These are phyloP conservation scores for Formicarius rufipectus DNA, from an alignment of 2,113 vertebrate genomes.

Conservation along the genomic window DNA sequence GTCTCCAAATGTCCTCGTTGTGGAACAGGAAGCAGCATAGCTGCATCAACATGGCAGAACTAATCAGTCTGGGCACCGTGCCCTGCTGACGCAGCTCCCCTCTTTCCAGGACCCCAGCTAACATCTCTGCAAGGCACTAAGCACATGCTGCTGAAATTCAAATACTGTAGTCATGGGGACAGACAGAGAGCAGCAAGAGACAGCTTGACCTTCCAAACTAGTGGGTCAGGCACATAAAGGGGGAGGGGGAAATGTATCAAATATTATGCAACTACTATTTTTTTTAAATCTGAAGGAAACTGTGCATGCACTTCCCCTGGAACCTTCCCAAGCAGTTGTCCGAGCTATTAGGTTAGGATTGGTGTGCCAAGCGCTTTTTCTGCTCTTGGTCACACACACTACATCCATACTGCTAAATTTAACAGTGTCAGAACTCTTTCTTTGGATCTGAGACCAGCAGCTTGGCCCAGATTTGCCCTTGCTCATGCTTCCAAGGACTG, in stretches of 20 bases:
- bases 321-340: not conserved
- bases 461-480: not conserved
- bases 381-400: not conserved
- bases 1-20: not conserved
- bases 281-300: not conserved
- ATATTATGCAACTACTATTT: not conserved
- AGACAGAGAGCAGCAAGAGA: constrained; percentile 32
- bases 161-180: constrained; percentile 44
- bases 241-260: not conserved
- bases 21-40: constrained; percentile 33
- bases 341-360: not conserved
- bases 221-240: not conserved
- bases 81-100: constrained; percentile 56
- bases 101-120: constrained; percentile 40
- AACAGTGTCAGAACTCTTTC: not conserved
- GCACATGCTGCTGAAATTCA: constrained; percentile 38
- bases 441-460: not conserved
- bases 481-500: not conserved
- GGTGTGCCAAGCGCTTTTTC: not conserved
- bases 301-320: accelerated
- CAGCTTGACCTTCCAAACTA: not conserved
- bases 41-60: constrained; percentile 58
- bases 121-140: constrained; percentile 33
- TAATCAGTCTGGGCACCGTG: constrained; percentile 42
- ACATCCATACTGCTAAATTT: constrained; percentile 3